phyloP scores from a whole-genome alignment of 2,888 invertebrate species.

The Cheilosia soror region DNA sequence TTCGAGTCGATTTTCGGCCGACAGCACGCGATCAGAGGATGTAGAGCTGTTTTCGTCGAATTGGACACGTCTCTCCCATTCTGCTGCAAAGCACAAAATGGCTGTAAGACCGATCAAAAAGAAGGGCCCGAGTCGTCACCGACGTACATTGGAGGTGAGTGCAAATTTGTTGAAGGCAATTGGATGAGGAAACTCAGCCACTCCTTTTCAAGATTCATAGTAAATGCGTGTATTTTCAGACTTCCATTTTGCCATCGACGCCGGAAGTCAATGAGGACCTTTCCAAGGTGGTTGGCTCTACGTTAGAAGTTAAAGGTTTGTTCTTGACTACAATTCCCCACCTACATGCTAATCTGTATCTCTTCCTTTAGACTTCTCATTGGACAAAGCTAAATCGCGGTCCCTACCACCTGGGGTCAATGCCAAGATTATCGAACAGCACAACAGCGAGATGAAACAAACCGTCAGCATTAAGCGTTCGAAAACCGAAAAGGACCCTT shows the following conservation, averaged over 20 bases:
- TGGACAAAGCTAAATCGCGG: conserved; percentile 81
- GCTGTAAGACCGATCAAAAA: conserved; percentile 90
- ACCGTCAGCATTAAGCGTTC: conserved; percentile 72
- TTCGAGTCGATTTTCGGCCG: conserved; percentile 65
- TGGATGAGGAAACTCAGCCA: too few species aligned
- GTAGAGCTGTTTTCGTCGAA: conserved; percentile 80
- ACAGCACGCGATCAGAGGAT: conserved; percentile 78
- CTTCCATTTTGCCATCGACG: conserved; percentile 87
- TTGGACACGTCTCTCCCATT: conserved; percentile 88
- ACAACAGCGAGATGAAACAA: conserved; percentile 65
- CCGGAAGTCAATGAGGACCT: conserved; percentile 92
- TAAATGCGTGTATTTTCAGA: conserved; percentile 78
- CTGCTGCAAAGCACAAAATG: conserved; percentile 92
- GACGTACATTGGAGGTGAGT: conserved; percentile 85
- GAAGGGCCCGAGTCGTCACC: conserved; percentile 89
- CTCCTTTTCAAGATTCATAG: conserved; percentile 46
- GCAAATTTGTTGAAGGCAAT: conserved; percentile 74
- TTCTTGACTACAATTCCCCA: not conserved
- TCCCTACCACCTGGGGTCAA: conserved; percentile 82
- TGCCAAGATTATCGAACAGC: conserved; percentile 79
- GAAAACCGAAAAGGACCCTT: conserved; percentile 75
- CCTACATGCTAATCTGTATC: not conserved
- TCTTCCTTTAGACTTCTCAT: conserved; percentile 66
- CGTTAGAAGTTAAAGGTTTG: conserved; percentile 83
- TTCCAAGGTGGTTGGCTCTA: conserved; percentile 87